Evolutionary conservation across 2,888 invertebrate genomes (phyloP), one percentile per base, ranked within the genome.

Genomic region (Cartodere bifasciata): DNA sequence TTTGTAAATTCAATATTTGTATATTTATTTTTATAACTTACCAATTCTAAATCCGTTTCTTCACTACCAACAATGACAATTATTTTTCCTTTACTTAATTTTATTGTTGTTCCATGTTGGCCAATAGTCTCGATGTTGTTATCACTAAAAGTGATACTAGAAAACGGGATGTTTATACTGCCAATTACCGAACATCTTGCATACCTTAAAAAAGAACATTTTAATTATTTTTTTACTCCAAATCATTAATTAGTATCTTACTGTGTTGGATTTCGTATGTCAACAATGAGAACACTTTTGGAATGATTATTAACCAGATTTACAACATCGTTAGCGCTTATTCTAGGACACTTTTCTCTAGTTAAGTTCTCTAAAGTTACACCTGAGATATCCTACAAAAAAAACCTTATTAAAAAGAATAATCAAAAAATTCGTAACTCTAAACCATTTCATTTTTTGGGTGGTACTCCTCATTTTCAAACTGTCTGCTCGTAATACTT

Each of bases 91-190:
- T 70, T 70, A 42, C 71, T 72, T 9, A 75, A 70, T 14, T 70
- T 71, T 10, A 73, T 57, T 7, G 67, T 67, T 28, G 71, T 59
- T 31, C 76, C 70, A 11, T 72, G 68, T 2, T 72, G 60, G 7
- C 84, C 76, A 3, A 83, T 62, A 9, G 75, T 72, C 41, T 83
- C 78, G 4, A 84, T 57, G 44, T 80, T 75, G 29, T 67, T 69
- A 38, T 75, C 74, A 0, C 75, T 74, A 29, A 82, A 64, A 37
- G 75, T 75, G 1, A 88, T 78, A 11, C 80, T 76, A 25, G 80
- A 78, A 60, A 83, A 85, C 3, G 92, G 91, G 50, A 94, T 77
- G 61, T 90, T 92, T 29, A 91, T 72, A 55, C 90, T 88, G 28
- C 75, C 76, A 9, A 74, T 72, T 31, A 92, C 70, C 37, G 81